Conservation (phyloP, 2,888 invertebrate species). For the Odontomyia ornata region DNA sequence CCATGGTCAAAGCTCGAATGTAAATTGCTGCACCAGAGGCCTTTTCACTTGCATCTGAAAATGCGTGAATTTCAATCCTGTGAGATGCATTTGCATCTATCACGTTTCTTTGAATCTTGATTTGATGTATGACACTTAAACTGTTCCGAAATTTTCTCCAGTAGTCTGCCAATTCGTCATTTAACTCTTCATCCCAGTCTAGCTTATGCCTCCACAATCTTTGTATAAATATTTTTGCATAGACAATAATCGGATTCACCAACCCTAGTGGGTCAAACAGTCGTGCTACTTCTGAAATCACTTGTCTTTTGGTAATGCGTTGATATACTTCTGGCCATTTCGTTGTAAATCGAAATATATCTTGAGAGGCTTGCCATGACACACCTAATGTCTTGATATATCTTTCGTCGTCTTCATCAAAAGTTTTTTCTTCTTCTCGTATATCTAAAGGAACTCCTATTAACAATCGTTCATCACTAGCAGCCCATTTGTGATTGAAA, state of each 20-base stretch:
- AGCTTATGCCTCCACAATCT: no score
- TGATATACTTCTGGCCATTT: neutral
- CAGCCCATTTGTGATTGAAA: no score
- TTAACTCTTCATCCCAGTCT: conserved; percentile 49
- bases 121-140: no score
- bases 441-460: conserved; percentile 35
- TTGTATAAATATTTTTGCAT: no score
- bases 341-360: conserved; percentile 4
- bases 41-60: conserved; percentile 46
- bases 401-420: no score
- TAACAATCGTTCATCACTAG: conserved; percentile 46
- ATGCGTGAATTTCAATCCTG: conserved; percentile 45
- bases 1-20: no score
- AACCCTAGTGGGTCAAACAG: conserved; percentile 48
- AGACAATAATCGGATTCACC: conserved; percentile 49
- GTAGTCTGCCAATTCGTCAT: neutral
- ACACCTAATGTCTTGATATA: no score
- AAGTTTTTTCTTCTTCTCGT: conserved; percentile 17
- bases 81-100: no score
- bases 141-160: no score
- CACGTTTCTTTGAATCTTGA: no score
- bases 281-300: neutral
- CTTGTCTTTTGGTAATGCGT: conserved; percentile 25
- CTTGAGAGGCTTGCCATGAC: conserved; percentile 12
- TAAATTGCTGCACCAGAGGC: conserved; percentile 37